Base-by-base conservation (phyloP, 2,113 vertebrate species). In the Nanorana parkeri region DNA sequence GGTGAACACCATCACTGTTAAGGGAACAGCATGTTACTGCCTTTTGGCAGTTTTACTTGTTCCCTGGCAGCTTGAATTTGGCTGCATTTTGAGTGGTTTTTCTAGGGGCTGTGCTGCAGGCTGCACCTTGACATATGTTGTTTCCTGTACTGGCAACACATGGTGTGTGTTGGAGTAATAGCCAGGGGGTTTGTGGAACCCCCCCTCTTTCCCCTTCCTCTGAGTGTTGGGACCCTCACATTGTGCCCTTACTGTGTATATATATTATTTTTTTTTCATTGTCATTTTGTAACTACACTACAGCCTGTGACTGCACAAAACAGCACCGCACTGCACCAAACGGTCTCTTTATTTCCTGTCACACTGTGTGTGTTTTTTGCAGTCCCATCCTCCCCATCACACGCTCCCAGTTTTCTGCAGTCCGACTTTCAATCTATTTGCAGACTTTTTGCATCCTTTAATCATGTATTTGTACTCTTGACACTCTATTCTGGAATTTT, bases 241-340 rank as follows among this genome's bases (percentile, higher is more conserved):
- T 68, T 83, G 80, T 67, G 51, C 69, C 80, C 72, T 83, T 83
- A 76, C 52, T 67, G 63, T 83, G 66, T 80, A 72, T 83, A 60
- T 83, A 76, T 83, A 74, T 74, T n/a, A n/a, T n/a, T n/a, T n/a
- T 81, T 72, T 72, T 82, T 83, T 75, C 55, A 58, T 76, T 52
- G 63, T 19, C 80, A 24, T 83, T 83, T 32, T 68, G 64, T 67
- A 68, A 68, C 71, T 36, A 75, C 72, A 83, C 80, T 83, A 83
- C 72, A 83, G 63, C 80, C 63, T 83, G 54, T 76, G 72, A 83
- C 63, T 83, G 68, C 76, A 68, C 78, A 78, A 75, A 75, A 60
- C 61, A n/a, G 63, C 79, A 76, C 64, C 71, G n/a, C 52, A 67
- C 72, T 76, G 80, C 64, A 56, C 51, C 56, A 26, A 19, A 58